Evolutionary conservation across 1,140 invertebrate genomes (phyloP), one percentile per base, ranked within the genome.

Genomic region (Euwallacea similis): DNA sequence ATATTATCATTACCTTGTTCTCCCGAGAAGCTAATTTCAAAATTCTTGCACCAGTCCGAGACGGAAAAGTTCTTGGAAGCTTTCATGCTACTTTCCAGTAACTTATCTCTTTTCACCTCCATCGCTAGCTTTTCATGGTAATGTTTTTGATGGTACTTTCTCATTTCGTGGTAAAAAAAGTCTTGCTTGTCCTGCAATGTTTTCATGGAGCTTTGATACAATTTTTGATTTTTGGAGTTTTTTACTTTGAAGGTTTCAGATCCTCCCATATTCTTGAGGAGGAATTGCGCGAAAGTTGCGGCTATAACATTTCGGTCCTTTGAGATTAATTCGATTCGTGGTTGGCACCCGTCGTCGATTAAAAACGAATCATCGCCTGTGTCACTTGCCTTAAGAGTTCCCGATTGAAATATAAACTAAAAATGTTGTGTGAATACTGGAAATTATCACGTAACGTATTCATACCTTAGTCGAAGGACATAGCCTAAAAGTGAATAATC

Each of bases 201-300:
- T 33, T 33, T 33, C 21, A 4, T 33, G 21, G 21, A 33, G 21
- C 4, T 33, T 33, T 4, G 21, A 33, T 4, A 33, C 4, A 1
- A 33, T 33, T 58, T 50, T 10, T 6, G 6, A 58, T 33, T 33
- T 4, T 33, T 33, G 6, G 42, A 44, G 9, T 62, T 33, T 7
- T n/a, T 59, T 61, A 69, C 67, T 53, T 95, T 94, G 79, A 98
- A 98, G 33, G 94, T 95, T 84, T 97, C 95, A 21, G 94, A 96
- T 7, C 95, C 95, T 59, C 95, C 95, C 78, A 97, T 96, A 84
- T 97, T 97, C 84, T 95, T 95, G n/a, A 97, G 82, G 54, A 97
- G 85, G 81, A 96, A 95, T 78, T 95, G 90, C 0, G 94, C 94
- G 82, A 96, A 97, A 7, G 94, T 94, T 53, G 95, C 95, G 4